Evolutionary conservation across 2,113 vertebrate genomes (phyloP).

Genomic region (Colistium nudipinnis): DNA sequence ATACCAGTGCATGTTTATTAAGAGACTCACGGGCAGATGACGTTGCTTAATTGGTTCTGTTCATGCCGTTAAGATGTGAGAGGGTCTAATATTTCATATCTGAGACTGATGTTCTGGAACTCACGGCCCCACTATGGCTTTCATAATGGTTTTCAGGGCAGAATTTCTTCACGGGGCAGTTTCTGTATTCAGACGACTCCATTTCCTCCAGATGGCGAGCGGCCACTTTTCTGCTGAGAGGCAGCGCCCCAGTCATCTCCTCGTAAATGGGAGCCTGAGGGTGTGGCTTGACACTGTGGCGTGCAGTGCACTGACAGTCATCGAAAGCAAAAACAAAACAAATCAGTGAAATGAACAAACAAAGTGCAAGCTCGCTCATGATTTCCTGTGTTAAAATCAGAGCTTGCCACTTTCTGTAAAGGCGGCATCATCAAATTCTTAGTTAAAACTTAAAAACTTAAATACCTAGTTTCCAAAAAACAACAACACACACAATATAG

Average conservation of each 20-base stretch:
- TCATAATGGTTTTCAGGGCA: conserved; percentile 71
- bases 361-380: background rate
- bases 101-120: background rate
- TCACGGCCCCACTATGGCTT: conserved; percentile 18
- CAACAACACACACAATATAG: accelerated
- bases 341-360: conserved; percentile 52
- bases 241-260: conserved; percentile 72
- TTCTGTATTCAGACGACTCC: conserved; percentile 43
- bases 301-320: conserved; percentile 57
- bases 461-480: background rate
- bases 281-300: conserved; percentile 16
- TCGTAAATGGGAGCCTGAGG: conserved; percentile 75
- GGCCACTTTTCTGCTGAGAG: conserved; percentile 20
- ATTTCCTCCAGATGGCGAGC: conserved; percentile 42
- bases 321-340: conserved; percentile 22
- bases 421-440: background rate
- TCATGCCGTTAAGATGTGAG: no score
- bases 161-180: conserved; percentile 35
- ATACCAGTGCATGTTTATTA: no score
- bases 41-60: no score
- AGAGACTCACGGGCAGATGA: no score
- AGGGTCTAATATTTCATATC: background rate
- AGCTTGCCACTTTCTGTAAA: conserved; percentile 16
- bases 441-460: background rate
- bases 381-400: conserved; percentile 66